Conservation (phyloP, 2,113 vertebrate genomes). For the Sinocyclocheilus rhinocerous region DNA sequence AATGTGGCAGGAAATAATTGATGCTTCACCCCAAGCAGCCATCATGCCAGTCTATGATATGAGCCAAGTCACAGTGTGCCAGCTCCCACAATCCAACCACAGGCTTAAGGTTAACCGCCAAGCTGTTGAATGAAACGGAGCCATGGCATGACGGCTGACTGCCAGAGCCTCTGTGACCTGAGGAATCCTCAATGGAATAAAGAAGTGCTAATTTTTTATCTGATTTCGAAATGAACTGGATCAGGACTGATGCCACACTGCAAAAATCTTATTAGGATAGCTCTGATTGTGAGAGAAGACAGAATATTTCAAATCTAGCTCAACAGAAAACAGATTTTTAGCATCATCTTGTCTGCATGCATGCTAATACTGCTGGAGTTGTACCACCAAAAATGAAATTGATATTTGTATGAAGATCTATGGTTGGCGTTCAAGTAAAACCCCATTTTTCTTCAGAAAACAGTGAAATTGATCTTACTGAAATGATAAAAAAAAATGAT, state of each 20-base stretch:
- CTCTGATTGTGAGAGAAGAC: background rate
- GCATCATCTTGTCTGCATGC: background rate
- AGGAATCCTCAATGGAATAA: background rate
- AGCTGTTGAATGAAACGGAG: conserved; percentile 27
- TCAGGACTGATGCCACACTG: background rate
- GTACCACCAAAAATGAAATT: background rate
- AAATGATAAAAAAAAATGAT: background rate
- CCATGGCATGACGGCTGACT: background rate
- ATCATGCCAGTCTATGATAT: conserved; percentile 30
- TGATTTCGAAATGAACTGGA: background rate
- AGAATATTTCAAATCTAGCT: background rate
- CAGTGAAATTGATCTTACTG: background rate
- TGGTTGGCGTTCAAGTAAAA: background rate
- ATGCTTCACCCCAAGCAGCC: background rate
- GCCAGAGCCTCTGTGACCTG: background rate
- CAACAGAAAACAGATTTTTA: background rate
- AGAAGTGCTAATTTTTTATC: background rate
- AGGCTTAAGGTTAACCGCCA: conserved; percentile 52
- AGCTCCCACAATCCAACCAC: conserved; percentile 41
- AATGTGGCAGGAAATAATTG: background rate
- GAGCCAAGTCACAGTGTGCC: conserved; percentile 49
- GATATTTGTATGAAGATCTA: background rate
- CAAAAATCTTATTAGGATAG: background rate
- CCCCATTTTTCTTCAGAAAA: background rate
- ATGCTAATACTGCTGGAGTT: background rate